Evolutionary conservation across 2,797 vertebrate species (phyloP).

Genomic region (Sebastes diploproa): DNA sequence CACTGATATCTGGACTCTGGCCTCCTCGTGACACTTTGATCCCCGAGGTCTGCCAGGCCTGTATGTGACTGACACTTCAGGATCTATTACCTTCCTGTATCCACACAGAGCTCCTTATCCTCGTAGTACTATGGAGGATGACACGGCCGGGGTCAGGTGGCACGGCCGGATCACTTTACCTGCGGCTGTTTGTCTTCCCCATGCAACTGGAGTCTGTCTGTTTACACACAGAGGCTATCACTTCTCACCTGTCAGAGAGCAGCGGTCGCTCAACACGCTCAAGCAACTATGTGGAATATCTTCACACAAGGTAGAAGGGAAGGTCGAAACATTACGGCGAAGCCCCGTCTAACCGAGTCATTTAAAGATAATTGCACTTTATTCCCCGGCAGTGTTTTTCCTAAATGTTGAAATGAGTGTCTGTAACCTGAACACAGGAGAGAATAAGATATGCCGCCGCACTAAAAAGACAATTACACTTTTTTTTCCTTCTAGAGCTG

Average conservation of each 20-base stretch:
- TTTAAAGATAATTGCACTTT: not conserved
- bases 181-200: not conserved
- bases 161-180: constrained; percentile 13
- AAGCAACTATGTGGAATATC: not conserved
- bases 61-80: not conserved
- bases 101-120: not conserved
- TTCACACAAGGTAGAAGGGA: not conserved
- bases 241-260: too few species aligned
- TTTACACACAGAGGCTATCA: not conserved
- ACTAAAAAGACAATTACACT: not conserved
- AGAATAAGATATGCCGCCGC: not conserved
- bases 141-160: not conserved
- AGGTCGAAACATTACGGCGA: not conserved
- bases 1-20: not conserved
- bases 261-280: too few species aligned
- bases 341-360: not conserved
- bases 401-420: not conserved
- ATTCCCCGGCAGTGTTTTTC: not conserved
- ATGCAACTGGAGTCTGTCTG: not conserved
- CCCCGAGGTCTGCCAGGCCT: too few species aligned
- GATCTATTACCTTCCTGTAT: not conserved
- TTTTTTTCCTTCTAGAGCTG: not conserved
- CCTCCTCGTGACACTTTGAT: too few species aligned
- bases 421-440: not conserved
- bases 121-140: not conserved